These are phyloP conservation scores for Caenorhabditis sp. DNA, from an alignment of 2,888 invertebrate species.

Conservation along the genomic window DNA sequence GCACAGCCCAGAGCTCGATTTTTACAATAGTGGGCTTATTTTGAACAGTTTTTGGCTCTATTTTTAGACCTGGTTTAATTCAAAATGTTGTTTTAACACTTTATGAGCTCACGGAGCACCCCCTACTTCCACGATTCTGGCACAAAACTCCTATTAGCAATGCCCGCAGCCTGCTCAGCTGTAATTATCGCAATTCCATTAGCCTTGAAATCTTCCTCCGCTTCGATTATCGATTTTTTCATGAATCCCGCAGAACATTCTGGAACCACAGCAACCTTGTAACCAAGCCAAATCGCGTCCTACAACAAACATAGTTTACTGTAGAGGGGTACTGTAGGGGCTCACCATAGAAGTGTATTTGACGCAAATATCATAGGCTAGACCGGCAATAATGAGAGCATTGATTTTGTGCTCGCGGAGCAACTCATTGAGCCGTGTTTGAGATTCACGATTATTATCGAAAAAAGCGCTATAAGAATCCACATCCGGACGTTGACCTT, in stretches of 20 bases:
- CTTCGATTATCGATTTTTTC: constrained; percentile 51
- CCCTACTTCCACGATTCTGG: constrained; percentile 36
- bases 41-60: too few species aligned
- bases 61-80: too few species aligned
- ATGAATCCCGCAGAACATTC: constrained; percentile 36
- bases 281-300: constrained; percentile 8
- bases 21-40: too few species aligned
- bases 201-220: constrained; percentile 46
- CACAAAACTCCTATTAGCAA: constrained; percentile 18
- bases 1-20: too few species aligned
- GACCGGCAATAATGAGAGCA: constrained; percentile 86
- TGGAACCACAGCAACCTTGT: constrained; percentile 31
- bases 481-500: too few species aligned
- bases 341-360: constrained; percentile 46
- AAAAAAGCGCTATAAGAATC: too few species aligned
- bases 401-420: constrained; percentile 74
- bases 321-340: too few species aligned
- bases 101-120: too few species aligned
- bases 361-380: constrained; percentile 94
- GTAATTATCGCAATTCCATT: constrained; percentile 52
- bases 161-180: constrained; percentile 17
- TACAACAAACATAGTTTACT: too few species aligned
- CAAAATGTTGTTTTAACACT: too few species aligned
- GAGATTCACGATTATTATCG: too few species aligned
- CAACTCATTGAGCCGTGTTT: too few species aligned